Evolutionary conservation across 1,140 invertebrate species (phyloP), one percentile per base, ranked within the genome.

Genomic region (Maconellicoccus hirsutus): DNA sequence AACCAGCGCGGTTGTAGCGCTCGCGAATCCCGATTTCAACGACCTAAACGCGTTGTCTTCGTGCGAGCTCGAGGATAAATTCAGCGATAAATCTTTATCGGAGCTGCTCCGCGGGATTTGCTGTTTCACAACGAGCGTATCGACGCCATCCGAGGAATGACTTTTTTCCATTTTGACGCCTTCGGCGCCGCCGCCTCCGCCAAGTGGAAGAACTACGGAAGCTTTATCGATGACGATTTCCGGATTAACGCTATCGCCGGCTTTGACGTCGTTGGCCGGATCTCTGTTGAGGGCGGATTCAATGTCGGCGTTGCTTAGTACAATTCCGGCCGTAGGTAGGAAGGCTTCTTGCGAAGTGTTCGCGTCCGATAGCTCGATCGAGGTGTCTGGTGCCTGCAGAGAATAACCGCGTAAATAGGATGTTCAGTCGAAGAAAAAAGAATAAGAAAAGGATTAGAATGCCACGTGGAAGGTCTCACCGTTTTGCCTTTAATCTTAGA

Each of bases 41-140:
- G 86, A 85, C 75, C 84, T 86, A 4, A 93, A 78, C 59, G 90
- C 89, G 8, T 86, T 90, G 75, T 92, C 90, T 73, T 87, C 91
- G 74, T 91, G 88, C 0, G 88, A 90, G 39, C 87, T 85, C 16
- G 38, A 33, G 0, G 85, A 86, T 42, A 93, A 86, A 72, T 86
- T 89, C 69, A 88, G 75, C 27, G 80, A 80, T 22, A 84, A 75
- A 75, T 85, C 83, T 73, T 86, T 85, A 75, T 88, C 85, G 0
- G 87, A 88, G 72, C 82, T 86, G 1, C 85, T 86, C 0, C 85
- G 66, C 1, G 2, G 3, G 7, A 72, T 70, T 77, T 61, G 85
- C 83, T 38, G 84, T 83, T 42, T 26, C 63, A 69, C 33, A 59
- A 38, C 26, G 38, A 42, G 39, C 71, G 38, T 33, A 63, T 38